Conservation (phyloP, 2,797 vertebrate genomes). For the Lagodon rhomboides region DNA sequence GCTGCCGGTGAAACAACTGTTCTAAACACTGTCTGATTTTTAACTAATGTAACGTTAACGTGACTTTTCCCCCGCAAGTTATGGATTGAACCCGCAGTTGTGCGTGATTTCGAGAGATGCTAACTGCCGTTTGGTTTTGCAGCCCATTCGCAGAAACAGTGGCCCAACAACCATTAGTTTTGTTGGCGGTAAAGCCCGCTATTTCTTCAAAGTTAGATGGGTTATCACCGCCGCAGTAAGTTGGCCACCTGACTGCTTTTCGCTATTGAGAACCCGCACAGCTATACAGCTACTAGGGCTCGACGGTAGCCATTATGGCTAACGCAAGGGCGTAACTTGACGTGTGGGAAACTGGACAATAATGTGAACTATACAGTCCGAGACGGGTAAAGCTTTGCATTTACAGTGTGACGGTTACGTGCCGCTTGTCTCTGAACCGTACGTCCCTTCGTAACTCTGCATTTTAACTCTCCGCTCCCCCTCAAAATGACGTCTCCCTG, state of each 20-base stretch:
- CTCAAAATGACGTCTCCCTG: conserved; percentile 88
- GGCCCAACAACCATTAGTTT: background rate
- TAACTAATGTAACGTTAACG: background rate
- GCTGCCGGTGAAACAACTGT: accelerated
- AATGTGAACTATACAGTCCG: conserved; percentile 21
- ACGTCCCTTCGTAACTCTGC: conserved; percentile 83
- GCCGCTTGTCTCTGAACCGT: conserved; percentile 80
- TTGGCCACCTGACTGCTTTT: conserved; percentile 33
- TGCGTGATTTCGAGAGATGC: background rate
- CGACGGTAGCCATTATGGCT: conserved; percentile 76
- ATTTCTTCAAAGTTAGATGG: background rate
- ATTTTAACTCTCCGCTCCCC: conserved; percentile 84
- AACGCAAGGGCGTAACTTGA: conserved; percentile 64
- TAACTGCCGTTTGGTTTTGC: background rate
- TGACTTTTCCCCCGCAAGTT: background rate
- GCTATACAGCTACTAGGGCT: conserved; percentile 29
- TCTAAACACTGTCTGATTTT: background rate
- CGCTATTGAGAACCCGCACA: conserved; percentile 14
- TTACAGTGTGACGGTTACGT: conserved; percentile 78
- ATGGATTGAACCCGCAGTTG: background rate
- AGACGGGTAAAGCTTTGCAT: conserved; percentile 57
- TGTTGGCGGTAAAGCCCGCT: background rate
- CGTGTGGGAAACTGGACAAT: conserved; percentile 24
- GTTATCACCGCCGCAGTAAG: conserved; percentile 5
- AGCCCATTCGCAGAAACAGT: background rate